Conservation (phyloP, 2,113 vertebrate genomes). For the Oriolus oriolus region DNA sequence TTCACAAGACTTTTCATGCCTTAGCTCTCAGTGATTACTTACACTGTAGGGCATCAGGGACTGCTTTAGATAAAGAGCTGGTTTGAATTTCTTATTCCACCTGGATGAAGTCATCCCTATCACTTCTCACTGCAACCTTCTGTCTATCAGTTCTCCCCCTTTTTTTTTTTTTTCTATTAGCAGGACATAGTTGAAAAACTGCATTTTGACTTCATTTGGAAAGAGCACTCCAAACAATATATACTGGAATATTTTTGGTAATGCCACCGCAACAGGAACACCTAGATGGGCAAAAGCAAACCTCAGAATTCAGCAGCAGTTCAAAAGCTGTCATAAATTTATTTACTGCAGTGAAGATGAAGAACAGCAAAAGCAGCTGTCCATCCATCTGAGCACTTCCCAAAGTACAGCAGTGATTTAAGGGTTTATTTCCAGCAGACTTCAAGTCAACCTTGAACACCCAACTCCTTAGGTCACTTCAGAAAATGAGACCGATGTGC, state of each 20-base stretch:
- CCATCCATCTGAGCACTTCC: not conserved
- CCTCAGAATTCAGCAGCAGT: not conserved
- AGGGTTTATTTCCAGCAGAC: constrained; percentile 2
- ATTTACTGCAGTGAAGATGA: not conserved
- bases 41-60: not conserved
- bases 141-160: not conserved
- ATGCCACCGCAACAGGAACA: not conserved
- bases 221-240: not conserved
- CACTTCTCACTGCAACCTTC: not conserved
- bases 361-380: not conserved
- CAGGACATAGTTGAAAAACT: not conserved
- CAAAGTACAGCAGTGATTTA: constrained; percentile 34
- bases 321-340: not conserved
- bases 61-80: not conserved
- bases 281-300: not conserved
- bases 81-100: not conserved
- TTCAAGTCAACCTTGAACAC: constrained; percentile 46
- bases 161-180: not conserved
- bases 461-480: not conserved
- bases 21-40: not conserved
- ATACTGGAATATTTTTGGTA: not conserved
- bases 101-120: not conserved
- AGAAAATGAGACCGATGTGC: constrained; percentile 6
- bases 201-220: not conserved
- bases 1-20: not conserved